Percentiles rank a stretch among this genome's conserved stretches.
Conservation (phyloP, 2,113 vertebrate species). For the Felis catus region DNA sequence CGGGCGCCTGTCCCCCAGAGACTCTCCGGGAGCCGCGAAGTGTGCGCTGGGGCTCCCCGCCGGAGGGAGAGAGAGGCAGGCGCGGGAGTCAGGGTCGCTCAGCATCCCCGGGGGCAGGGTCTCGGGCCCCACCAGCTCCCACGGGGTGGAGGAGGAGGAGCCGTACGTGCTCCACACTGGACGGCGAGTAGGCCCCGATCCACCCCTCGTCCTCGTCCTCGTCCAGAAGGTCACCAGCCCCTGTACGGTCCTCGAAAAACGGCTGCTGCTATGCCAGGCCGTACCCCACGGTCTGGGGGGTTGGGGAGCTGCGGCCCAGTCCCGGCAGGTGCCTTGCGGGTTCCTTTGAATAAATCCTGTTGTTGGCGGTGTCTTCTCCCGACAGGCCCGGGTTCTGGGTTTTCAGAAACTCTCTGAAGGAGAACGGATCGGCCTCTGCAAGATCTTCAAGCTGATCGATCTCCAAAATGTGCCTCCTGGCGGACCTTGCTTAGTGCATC, state of each 20-base stretch:
- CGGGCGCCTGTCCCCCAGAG: conserved; percentile 65
- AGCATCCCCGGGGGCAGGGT: conserved; percentile 59
- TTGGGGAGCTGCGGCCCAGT: conserved; percentile 46
- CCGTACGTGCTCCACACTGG: conserved; percentile 72
- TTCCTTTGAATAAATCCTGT: conserved; percentile 55
- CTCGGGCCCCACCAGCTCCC: conserved; percentile 72
- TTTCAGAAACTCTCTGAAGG: conserved; percentile 91
- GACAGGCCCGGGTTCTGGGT: conserved; percentile 80
- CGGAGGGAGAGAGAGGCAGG: not conserved
- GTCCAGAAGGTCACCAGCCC: conserved; percentile 39
- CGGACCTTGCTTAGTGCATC: no score
- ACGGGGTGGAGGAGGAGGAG: conserved; percentile 71
- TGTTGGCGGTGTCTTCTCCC: not conserved
- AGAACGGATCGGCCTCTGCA: conserved; percentile 89
- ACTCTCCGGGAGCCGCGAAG: conserved; percentile 29
- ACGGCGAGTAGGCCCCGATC: conserved; percentile 86
- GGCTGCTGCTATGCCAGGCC: conserved; percentile 78
- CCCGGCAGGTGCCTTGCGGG: not conserved
- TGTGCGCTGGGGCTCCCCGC: not conserved
- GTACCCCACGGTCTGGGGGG: conserved; percentile 50
- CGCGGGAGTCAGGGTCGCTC: not conserved
- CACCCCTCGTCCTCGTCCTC: conserved; percentile 80
- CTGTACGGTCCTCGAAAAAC: conserved; percentile 81
- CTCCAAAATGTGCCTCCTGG: no score
- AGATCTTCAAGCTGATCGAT: conserved; percentile 76